Conservation (phyloP, 1,140 invertebrate species). For the Meteorus sp. region DNA sequence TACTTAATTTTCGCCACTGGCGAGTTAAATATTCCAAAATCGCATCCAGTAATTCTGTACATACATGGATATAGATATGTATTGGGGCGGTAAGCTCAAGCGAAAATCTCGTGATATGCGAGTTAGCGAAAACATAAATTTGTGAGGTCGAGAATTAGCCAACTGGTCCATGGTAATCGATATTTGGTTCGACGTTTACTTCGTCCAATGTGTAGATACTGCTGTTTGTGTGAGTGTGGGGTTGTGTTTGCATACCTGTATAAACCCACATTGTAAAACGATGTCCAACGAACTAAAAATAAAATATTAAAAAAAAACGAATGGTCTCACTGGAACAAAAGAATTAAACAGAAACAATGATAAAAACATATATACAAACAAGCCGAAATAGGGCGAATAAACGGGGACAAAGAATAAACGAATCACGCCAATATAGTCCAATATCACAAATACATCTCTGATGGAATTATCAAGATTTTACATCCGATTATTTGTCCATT, state of each 20-base stretch:
- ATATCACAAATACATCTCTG: too few species aligned
- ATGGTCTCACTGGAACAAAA: too few species aligned
- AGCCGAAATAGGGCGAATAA: too few species aligned
- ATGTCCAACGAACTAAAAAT: too few species aligned
- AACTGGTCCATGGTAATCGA: conserved; percentile 23
- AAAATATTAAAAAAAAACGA: too few species aligned
- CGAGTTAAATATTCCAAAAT: conserved; percentile 19
- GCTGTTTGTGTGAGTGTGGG: background rate
- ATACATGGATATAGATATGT: background rate
- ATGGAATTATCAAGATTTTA: too few species aligned
- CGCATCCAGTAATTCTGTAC: background rate
- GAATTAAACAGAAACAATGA: too few species aligned
- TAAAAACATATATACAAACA: too few species aligned
- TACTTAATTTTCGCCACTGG: conserved; percentile 6
- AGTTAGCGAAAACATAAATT: conserved; percentile 29
- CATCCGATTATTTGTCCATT: too few species aligned
- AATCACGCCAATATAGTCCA: too few species aligned
- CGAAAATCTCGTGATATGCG: conserved; percentile 24
- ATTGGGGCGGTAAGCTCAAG: background rate
- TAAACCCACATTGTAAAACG: background rate
- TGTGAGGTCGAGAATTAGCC: conserved; percentile 26
- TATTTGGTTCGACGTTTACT: conserved; percentile 23
- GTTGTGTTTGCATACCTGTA: background rate
- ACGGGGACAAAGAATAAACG: too few species aligned
- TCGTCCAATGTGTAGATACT: too few species aligned